Evolutionary conservation across 2,113 vertebrate genomes (phyloP).

Genomic region (Planiliza haematocheilus): DNA sequence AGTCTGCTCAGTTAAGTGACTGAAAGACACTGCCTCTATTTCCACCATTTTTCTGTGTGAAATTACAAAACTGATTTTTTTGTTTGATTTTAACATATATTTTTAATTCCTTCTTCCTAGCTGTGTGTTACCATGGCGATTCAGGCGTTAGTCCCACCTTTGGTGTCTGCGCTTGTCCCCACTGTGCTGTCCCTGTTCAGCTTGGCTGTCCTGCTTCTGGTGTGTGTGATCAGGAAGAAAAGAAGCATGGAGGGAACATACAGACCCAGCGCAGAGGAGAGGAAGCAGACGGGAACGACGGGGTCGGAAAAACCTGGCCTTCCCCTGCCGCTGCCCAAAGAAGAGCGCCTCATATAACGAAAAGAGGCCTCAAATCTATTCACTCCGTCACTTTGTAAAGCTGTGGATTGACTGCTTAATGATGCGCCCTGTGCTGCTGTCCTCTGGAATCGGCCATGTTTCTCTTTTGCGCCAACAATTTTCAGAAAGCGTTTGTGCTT

Average conservation of each 20-base stretch:
- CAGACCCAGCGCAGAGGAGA: conserved; percentile 88
- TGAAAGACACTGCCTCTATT: too few relatives aligned
- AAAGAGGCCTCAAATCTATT: background rate
- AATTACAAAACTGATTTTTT: too few relatives aligned
- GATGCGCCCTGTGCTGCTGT: background rate
- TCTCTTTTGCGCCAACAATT: conserved; percentile 8
- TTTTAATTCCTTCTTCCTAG: conserved; percentile 22
- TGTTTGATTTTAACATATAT: too few relatives aligned
- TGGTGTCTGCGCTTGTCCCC: conserved; percentile 59
- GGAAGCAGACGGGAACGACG: conserved; percentile 79
- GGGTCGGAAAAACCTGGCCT: conserved; percentile 80
- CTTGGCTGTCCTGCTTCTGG: conserved; percentile 73
- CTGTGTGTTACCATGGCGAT: conserved; percentile 27
- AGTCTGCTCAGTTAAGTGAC: too few relatives aligned
- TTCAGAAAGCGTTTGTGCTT: conserved; percentile 7
- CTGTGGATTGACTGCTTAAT: background rate
- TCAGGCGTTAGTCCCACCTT: conserved; percentile 18
- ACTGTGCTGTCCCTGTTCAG: conserved; percentile 74
- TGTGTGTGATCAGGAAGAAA: conserved; percentile 85
- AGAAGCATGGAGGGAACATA: conserved; percentile 88
- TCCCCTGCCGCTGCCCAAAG: conserved; percentile 87
- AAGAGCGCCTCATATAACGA: conserved; percentile 90
- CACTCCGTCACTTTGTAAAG: background rate
- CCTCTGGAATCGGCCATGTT: conserved; percentile 12
- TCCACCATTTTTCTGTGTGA: too few relatives aligned